Conservation (phyloP, 2,797 vertebrate species). For the Manis javanica region DNA sequence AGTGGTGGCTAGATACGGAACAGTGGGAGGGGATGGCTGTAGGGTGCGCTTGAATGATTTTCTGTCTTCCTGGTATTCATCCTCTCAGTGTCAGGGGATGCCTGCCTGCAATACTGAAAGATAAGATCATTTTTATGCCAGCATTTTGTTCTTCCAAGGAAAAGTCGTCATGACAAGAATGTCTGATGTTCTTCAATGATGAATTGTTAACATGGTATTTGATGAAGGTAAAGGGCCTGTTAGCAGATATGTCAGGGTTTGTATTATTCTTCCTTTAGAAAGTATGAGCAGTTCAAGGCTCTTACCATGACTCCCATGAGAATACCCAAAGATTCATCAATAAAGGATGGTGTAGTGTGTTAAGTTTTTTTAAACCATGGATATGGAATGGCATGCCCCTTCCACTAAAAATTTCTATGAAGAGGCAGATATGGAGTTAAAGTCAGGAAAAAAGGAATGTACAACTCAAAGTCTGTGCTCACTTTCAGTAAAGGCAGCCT, state of each 20-base stretch:
- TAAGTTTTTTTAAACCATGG: background rate
- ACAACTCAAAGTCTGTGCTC: background rate
- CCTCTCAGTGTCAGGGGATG: background rate
- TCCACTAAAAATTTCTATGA: background rate
- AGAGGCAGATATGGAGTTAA: background rate
- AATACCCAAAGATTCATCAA: background rate
- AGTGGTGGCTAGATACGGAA: background rate
- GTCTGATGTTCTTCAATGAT: background rate
- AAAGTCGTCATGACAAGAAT: constrained; percentile 27
- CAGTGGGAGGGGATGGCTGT: background rate
- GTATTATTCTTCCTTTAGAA: background rate
- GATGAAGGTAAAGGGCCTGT: background rate
- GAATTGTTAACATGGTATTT: background rate
- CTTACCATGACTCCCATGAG: background rate
- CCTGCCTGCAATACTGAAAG: background rate
- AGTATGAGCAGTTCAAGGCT: background rate
- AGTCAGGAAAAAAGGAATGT: background rate
- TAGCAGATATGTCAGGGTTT: background rate
- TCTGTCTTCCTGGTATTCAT: background rate
- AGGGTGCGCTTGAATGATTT: background rate
- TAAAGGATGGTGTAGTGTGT: background rate
- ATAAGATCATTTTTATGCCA: background rate
- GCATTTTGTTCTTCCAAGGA: constrained; percentile 57
- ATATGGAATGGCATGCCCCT: background rate
- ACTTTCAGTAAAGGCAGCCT: background rate